Conservation (phyloP, 2,113 vertebrate species). For the Melanocharis versteri region DNA sequence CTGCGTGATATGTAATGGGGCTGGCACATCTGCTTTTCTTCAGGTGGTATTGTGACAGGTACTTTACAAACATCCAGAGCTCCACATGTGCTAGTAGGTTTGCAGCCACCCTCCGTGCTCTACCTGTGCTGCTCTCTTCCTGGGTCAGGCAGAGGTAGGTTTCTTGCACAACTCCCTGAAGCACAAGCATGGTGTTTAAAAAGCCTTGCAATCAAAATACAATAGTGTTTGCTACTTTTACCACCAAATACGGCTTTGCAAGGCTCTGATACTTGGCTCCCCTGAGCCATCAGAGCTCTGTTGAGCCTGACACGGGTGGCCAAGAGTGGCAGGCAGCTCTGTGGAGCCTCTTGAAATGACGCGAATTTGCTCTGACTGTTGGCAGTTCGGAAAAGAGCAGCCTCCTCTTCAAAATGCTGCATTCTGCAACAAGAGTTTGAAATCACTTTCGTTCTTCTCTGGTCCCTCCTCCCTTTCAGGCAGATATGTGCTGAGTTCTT, state of each 20-base stretch:
- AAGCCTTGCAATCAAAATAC: not conserved
- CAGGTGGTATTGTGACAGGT: not conserved
- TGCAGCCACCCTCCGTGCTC: not conserved
- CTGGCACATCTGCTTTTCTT: not conserved
- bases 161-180: not conserved
- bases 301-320: not conserved
- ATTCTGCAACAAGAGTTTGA: not conserved
- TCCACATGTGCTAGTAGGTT: not conserved
- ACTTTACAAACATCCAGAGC: not conserved
- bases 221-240: not conserved
- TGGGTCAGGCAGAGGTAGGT: not conserved
- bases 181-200: not conserved
- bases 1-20: not conserved
- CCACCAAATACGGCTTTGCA: not conserved
- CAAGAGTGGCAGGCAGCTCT: not conserved
- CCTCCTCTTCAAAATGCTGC: not conserved
- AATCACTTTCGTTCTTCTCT: not conserved
- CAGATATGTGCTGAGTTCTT: not conserved
- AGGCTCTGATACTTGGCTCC: not conserved
- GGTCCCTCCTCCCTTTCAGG: not conserved
- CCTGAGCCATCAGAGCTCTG: not conserved
- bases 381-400: not conserved
- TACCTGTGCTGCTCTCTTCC: fast-evolving
- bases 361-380: not conserved
- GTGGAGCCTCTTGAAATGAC: not conserved